Conservation (phyloP, 2,797 vertebrate species). For the Gymnothorax reevesii region DNA sequence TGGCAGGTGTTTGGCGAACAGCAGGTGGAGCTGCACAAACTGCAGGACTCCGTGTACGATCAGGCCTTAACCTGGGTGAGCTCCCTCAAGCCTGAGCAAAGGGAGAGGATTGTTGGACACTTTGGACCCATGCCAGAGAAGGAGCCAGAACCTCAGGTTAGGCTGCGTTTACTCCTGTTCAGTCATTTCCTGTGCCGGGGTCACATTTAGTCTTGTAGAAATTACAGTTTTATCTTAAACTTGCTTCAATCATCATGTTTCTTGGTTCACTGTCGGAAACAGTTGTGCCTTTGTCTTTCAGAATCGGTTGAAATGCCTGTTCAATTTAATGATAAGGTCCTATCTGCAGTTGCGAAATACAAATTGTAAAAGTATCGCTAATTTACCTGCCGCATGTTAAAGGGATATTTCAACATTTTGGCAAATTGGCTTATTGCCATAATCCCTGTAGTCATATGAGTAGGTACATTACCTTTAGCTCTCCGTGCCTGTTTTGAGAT, state of each 20-base stretch:
- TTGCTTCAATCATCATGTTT: not conserved
- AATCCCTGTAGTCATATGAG: too few species aligned
- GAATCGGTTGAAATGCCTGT: too few species aligned
- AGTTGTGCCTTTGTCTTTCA: too few species aligned
- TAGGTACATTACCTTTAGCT: too few species aligned
- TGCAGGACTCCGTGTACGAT: slow-evolving; percentile 77
- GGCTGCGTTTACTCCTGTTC: not conserved
- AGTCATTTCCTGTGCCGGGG: not conserved
- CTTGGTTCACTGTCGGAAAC: not conserved
- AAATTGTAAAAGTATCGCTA: not conserved
- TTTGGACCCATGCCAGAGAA: slow-evolving; percentile 81
- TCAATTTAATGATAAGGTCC: not conserved
- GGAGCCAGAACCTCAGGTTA: slow-evolving; percentile 77
- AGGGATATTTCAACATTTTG: not conserved
- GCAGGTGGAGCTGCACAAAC: slow-evolving; percentile 62
- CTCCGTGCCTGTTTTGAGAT: too few species aligned
- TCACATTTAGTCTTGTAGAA: not conserved
- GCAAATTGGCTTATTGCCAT: too few species aligned
- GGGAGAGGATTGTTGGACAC: slow-evolving; percentile 74
- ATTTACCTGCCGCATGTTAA: not conserved
- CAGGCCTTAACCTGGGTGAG: slow-evolving; percentile 75
- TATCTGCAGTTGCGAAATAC: not conserved
- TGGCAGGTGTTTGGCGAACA: slow-evolving; percentile 75
- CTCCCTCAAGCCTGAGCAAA: slow-evolving; percentile 73
- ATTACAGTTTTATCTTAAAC: not conserved